Base-by-base conservation (phyloP, 2,888 invertebrate species). In the Platynereis dumerilii region DNA sequence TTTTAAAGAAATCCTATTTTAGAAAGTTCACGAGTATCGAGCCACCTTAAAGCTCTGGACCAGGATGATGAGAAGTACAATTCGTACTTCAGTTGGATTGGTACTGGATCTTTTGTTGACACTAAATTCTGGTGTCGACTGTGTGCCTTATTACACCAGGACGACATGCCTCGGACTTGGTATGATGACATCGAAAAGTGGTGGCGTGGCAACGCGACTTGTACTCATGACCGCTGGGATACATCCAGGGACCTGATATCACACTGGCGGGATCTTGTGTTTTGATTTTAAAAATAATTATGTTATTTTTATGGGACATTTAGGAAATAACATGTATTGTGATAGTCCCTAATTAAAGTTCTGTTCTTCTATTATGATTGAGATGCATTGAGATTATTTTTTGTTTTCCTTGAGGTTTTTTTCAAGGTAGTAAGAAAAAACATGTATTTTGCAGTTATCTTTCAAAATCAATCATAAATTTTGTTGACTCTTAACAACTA, bases 61-160 rank as follows among this genome's bases (percentile, higher is more conserved):
- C 88, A 89, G 72, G 91, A 97, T 83, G 94, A 96, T 80, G 89
- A 90, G 54, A 87, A 94, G 1, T 97, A 96, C 85, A 96, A 97
- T 85, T 92, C 93, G 28, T 97, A 97, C 84, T 96, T 97, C 85
- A 89, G 89, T 75, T 95, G 94, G 94, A 91, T 94, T 87, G 93
- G 93, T 55, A 94, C 94, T 0, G 97, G 97, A 0, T 93, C 95
- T 83, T 95, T 97, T 82, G 92, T 97, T 77, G 96, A 98, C 85
- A 97, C 97, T 26, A 94, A 90, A 83, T 95, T 94, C 86, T 94
- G 94, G 90, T 95, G 94, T 82, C 90, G 94, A 48, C 87, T 95
- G 66, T 95, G 95, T 83, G 90, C 92, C 29, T 73, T 83, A 75
- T 68, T 80, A n/a, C 71, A 73, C 59, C 71, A 73, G 54, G 57